phyloP scores from a whole-genome alignment of 2,888 invertebrate genomes.

The Mimas tiliae region DNA sequence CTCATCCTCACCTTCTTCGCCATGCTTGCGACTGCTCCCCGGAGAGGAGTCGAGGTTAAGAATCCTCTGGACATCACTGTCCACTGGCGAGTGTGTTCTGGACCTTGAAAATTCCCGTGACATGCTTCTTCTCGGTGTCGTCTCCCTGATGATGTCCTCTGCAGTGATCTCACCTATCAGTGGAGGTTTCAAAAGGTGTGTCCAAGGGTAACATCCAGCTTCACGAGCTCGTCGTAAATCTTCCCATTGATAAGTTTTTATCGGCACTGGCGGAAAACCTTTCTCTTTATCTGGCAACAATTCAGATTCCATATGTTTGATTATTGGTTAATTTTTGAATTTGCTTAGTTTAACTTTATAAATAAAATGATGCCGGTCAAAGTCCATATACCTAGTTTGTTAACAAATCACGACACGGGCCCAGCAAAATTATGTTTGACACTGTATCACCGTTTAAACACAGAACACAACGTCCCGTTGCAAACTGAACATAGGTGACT shows the following conservation, averaged over 20 bases:
- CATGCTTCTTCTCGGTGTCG: constrained; percentile 78
- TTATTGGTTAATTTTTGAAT: constrained; percentile 36
- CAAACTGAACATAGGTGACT: constrained; percentile 77
- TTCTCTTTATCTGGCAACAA: constrained; percentile 81
- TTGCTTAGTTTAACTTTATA: constrained; percentile 33
- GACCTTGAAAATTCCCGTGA: constrained; percentile 77
- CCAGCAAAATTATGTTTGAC: constrained; percentile 58
- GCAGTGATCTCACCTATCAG: constrained; percentile 80
- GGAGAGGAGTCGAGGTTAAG: constrained; percentile 79
- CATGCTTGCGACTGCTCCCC: constrained; percentile 78
- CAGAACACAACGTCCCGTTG: constrained; percentile 82
- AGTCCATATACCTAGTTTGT: constrained; percentile 41
- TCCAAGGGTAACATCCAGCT: constrained; percentile 92
- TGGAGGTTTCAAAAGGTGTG: constrained; percentile 88
- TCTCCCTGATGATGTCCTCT: constrained; percentile 78
- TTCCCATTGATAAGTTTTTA: constrained; percentile 93
- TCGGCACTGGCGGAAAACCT: constrained; percentile 87
- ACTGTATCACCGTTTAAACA: constrained; percentile 73
- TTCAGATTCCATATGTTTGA: constrained; percentile 83
- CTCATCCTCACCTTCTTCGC: constrained; percentile 77
- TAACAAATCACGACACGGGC: constrained; percentile 50
- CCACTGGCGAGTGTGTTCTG: constrained; percentile 72
- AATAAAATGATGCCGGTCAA: constrained; percentile 45
- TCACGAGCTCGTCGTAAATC: constrained; percentile 88
- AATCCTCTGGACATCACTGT: constrained; percentile 69